phyloP scores from a whole-genome alignment of 2,888 invertebrate species.

The Caenorhabditis zanzibari region DNA sequence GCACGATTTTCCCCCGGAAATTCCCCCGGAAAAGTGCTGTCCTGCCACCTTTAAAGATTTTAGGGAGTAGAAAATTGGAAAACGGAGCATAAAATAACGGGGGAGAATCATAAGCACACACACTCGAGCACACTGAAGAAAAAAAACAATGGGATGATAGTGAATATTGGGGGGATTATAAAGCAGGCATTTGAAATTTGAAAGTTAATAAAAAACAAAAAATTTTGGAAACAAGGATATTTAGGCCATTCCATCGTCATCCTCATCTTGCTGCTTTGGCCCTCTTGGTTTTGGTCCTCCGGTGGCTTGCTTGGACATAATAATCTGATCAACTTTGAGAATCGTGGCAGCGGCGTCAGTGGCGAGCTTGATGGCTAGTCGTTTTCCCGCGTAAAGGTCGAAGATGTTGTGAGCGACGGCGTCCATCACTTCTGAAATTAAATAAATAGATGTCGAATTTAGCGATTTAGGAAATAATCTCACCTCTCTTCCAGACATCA shows the following conservation, averaged over 20 bases:
- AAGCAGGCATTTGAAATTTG: slow-evolving; percentile 8
- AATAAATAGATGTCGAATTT: neutral
- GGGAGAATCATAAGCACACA: slow-evolving; percentile 30
- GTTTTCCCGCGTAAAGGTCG: slow-evolving; percentile 90
- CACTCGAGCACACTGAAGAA: slow-evolving; percentile 22
- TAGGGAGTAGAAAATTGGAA: too few species aligned
- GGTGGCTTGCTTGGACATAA: slow-evolving; percentile 85
- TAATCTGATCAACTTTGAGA: slow-evolving; percentile 86
- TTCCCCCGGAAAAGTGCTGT: too few species aligned
- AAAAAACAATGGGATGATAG: slow-evolving; percentile 1
- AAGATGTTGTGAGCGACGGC: slow-evolving; percentile 89
- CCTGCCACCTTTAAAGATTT: too few species aligned
- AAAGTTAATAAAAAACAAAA: slow-evolving; percentile 16
- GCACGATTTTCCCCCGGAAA: too few species aligned
- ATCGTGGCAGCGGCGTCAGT: slow-evolving; percentile 90
- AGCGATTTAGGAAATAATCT: neutral
- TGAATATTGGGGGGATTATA: slow-evolving; percentile 15
- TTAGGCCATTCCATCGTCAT: slow-evolving; percentile 84
- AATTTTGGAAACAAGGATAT: slow-evolving; percentile 1
- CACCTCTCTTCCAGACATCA: slow-evolving; percentile 87
- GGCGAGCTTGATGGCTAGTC: slow-evolving; percentile 97
- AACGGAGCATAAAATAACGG: neutral
- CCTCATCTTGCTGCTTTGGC: slow-evolving; percentile 83
- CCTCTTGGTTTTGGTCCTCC: slow-evolving; percentile 85
- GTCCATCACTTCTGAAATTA: slow-evolving; percentile 85